Conservation (phyloP, 2,888 invertebrate species). For the Troides aeacus region DNA sequence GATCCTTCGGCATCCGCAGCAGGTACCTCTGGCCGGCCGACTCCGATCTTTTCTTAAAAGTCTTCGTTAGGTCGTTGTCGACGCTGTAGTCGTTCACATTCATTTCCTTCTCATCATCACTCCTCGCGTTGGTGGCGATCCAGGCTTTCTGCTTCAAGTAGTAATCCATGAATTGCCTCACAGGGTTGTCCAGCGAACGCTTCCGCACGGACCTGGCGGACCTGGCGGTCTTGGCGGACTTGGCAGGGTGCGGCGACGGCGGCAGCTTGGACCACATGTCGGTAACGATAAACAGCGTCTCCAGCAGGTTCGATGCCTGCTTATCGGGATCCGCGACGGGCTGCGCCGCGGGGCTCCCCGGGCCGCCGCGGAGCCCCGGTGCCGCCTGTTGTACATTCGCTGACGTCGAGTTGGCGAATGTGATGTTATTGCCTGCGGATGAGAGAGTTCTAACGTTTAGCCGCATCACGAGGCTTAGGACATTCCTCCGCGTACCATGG, state of each 20-base stretch:
- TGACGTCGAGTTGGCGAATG: not conserved
- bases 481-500: no score
- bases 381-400: not conserved
- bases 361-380: not conserved
- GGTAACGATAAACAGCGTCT: constrained; percentile 40
- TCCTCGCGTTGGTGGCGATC: constrained; percentile 46
- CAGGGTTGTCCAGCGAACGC: constrained; percentile 46
- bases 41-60: constrained; percentile 39
- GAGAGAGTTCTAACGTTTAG: not conserved
- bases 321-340: not conserved
- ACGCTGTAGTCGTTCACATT: constrained; percentile 40
- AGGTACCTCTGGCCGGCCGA: not conserved
- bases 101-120: constrained; percentile 28
- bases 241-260: constrained; percentile 30
- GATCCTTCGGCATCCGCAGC: not conserved
- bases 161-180: constrained; percentile 52
- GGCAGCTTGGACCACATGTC: constrained; percentile 43
- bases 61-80: constrained; percentile 42
- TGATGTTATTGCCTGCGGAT: not conserved
- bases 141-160: constrained; percentile 63
- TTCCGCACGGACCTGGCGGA: constrained; percentile 42
- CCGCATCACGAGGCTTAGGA: no score
- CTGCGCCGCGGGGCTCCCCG: not conserved
- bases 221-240: constrained; percentile 36
- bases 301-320: constrained; percentile 3